Conservation (phyloP, 1,140 invertebrate genomes). For the Elymnias hypermnestra region DNA sequence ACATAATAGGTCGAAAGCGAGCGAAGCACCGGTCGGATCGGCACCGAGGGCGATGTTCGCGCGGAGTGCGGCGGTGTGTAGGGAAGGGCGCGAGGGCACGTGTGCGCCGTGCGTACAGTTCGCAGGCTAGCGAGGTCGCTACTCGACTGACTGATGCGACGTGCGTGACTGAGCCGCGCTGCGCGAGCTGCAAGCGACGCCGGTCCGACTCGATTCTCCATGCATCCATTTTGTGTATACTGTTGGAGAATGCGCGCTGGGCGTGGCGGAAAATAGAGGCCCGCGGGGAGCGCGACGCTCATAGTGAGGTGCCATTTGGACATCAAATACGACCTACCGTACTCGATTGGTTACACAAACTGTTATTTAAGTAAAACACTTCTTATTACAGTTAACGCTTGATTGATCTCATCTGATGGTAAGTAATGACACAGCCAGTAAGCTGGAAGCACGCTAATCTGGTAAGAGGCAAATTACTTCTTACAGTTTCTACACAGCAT, state of each 20-base stretch:
- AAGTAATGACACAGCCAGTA: too few relatives aligned
- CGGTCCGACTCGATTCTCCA: constrained; percentile 48
- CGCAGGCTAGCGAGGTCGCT: constrained; percentile 57
- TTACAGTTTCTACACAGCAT: too few relatives aligned
- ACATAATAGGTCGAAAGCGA: constrained; percentile 53
- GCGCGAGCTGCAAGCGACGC: constrained; percentile 33
- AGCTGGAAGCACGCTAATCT: too few relatives aligned
- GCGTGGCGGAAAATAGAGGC: constrained; percentile 53
- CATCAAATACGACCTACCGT: too few relatives aligned
- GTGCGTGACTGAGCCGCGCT: constrained; percentile 55
- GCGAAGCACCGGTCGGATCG: constrained; percentile 37
- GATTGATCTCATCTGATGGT: too few relatives aligned
- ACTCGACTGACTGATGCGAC: constrained; percentile 62
- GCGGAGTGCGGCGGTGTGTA: constrained; percentile 36
- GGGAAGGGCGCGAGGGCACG: constrained; percentile 55
- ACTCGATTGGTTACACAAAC: too few relatives aligned
- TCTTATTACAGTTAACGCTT: too few relatives aligned
- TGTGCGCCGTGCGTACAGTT: constrained; percentile 64
- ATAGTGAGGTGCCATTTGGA: constrained; percentile 22
- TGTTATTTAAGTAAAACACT: too few relatives aligned
- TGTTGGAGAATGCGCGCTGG: constrained; percentile 69
- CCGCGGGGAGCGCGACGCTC: constrained; percentile 43
- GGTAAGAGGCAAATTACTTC: too few relatives aligned
- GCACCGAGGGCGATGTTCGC: constrained; percentile 30
- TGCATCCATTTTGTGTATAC: constrained; percentile 58